Conservation (phyloP, 2,113 vertebrate species). For the Gnathonemus echidnorhynchus region DNA sequence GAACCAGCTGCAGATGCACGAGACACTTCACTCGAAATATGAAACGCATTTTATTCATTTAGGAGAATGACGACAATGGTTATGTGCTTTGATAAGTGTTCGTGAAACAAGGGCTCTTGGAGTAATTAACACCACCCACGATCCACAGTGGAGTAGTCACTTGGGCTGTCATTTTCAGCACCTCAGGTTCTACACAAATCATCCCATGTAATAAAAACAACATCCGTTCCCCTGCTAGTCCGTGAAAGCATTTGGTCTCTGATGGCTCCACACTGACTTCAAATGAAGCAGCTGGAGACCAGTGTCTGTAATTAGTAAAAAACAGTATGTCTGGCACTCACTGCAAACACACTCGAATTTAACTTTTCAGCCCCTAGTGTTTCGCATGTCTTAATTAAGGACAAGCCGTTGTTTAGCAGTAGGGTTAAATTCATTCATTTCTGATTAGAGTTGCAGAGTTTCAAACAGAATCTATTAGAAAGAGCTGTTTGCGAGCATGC, state of each 20-base stretch:
- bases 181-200: not conserved
- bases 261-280: constrained; percentile 22
- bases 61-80: not conserved
- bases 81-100: not conserved
- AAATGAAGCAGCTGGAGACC: constrained; percentile 32
- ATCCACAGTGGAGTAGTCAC: not conserved
- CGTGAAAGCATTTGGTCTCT: constrained; percentile 18
- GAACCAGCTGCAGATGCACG: not conserved
- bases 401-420: not conserved
- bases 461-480: not conserved
- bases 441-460: not conserved
- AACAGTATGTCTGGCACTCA: constrained; percentile 7
- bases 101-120: not conserved
- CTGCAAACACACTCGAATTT: constrained; percentile 20
- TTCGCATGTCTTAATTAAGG: constrained; percentile 17
- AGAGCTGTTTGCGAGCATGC: not conserved
- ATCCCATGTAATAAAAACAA: constrained; percentile 23
- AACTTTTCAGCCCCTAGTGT: constrained; percentile 15
- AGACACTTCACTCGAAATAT: not conserved
- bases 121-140: not conserved
- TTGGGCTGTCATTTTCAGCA: not conserved
- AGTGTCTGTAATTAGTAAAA: constrained; percentile 30
- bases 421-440: not conserved
- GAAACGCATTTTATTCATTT: not conserved
- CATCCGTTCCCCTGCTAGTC: not conserved